Base-by-base conservation (phyloP, 2,888 invertebrate species). In the Noctua fimbriata region DNA sequence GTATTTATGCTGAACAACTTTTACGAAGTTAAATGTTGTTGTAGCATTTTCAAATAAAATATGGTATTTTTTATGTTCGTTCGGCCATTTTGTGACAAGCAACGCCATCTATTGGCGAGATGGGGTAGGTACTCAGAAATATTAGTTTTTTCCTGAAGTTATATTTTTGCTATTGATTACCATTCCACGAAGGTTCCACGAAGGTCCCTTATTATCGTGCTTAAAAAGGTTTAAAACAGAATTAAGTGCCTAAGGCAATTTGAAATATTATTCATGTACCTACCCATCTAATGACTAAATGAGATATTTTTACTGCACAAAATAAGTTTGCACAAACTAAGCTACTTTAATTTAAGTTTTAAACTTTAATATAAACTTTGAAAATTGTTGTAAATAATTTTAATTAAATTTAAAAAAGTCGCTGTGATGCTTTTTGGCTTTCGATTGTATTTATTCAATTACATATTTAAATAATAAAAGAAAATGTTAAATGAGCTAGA, bases 391-490 rank as follows among this genome's bases (percentile, higher is more conserved):
- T 92, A 92, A 84, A 91, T 91, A 91, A 88, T 91, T 85, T 74
- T 90, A 89, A 84, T 85, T 85, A 88, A 81, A 80, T 87, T 78
- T 76, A 18, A 77, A 82, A 83, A 85, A 81, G 78, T 86, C 83
- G 87, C 91, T 91, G 90, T 91, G 90, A 91, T 90, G 92, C 89
- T 92, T 92, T 88, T 89, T 86, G 85, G 89, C 89, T 91, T 90
- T 90, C 79, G 83, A 83, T 88, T 79, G 77, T 86, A 87, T 90
- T 87, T 89, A 87, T 83, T 86, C 82, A 87, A 83, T 73, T 76
- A 79, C 82, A 78, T 86, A 85, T 81, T 77, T 84, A 82, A 70
- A 73, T 65, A 66, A 76, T 78, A 79, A 85, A 81, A 86, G 85
- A 87, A 82, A 85, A 86, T 73, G 81, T 84, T 88, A 85, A 91